Evolutionary conservation across 2,113 vertebrate species (phyloP).

Genomic region (Galemys pyrenaicus): DNA sequence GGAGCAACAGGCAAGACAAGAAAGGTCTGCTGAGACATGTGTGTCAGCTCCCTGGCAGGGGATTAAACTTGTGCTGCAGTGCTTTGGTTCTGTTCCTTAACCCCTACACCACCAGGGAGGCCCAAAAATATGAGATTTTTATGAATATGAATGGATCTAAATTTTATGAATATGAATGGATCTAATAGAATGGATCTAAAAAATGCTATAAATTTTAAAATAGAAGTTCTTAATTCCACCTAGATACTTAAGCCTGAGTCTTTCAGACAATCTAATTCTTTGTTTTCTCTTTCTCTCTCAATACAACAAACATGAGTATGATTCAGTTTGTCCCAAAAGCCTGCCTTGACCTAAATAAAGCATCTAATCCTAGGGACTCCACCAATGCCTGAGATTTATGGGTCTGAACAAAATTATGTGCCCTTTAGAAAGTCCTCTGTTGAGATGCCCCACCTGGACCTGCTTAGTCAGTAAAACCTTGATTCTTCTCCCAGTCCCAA

Average conservation of each 20-base stretch:
- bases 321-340: background rate
- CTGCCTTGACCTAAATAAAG: background rate
- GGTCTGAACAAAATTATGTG: background rate
- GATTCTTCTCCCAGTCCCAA: slow-evolving; percentile 85
- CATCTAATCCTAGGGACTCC: background rate
- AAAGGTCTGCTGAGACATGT: no score
- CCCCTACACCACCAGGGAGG: no score
- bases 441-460: slow-evolving; percentile 29
- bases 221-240: background rate
- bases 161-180: no score
- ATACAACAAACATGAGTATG: slow-evolving; percentile 14
- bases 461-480: slow-evolving; percentile 70
- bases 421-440: background rate
- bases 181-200: no score
- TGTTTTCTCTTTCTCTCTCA: no score
- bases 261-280: background rate
- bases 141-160: no score
- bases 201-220: no score
- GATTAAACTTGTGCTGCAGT: no score
- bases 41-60: no score
- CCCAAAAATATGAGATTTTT: no score
- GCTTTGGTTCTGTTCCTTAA: no score
- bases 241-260: background rate
- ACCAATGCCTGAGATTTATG: background rate
- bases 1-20: no score